phyloP scores from a whole-genome alignment of 2,113 vertebrate species.

The Hyla sarda region DNA sequence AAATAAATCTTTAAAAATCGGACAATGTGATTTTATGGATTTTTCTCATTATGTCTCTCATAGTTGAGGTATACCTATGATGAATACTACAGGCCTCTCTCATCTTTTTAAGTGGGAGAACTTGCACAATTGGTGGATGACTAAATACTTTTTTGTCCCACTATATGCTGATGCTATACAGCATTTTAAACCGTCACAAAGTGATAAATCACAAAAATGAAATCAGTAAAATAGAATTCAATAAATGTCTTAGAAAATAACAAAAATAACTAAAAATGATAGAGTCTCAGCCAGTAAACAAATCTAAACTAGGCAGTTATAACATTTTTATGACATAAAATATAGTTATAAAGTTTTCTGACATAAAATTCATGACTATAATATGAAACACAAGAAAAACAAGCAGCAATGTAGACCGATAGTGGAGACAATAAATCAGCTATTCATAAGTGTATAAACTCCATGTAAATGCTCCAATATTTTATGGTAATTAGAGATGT shows the following conservation, averaged over 20 bases:
- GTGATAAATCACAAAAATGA: not conserved
- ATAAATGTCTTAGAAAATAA: not conserved
- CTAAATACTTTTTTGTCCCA: no score
- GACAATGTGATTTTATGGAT: no score
- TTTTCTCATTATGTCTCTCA: no score
- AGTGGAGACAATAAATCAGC: not conserved
- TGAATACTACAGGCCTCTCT: no score
- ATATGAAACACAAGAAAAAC: not conserved
- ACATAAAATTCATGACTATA: not conserved
- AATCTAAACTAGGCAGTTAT: no score
- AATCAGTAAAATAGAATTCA: not conserved
- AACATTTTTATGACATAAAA: not conserved
- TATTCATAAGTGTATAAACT: slow-evolving; percentile 33
- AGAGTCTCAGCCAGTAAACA: not conserved
- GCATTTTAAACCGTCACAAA: not conserved
- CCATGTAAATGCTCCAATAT: slow-evolving; percentile 40
- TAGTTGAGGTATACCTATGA: no score
- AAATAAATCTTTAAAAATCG: no score
- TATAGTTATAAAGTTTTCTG: not conserved
- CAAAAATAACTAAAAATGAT: not conserved
- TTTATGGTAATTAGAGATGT: slow-evolving; percentile 42
- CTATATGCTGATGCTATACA: no score
- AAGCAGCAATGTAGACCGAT: not conserved
- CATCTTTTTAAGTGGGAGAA: no score
- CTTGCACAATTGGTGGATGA: no score